phyloP scores from a whole-genome alignment of 2,113 vertebrate species.

The Piaya cayana region DNA sequence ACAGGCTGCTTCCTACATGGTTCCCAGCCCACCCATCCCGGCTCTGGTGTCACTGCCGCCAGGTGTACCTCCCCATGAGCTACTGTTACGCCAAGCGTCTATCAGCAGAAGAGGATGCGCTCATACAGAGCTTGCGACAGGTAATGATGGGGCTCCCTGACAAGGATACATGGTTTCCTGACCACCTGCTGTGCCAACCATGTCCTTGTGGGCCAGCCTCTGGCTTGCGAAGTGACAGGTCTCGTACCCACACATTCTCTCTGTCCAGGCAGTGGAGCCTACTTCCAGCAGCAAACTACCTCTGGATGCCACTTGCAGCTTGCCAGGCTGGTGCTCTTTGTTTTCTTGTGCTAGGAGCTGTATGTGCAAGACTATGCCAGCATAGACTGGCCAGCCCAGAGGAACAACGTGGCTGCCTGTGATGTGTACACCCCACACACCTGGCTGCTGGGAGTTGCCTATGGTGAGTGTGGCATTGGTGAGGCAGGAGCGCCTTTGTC shows the following conservation, averaged over 20 bases:
- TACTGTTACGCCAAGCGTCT: conserved; percentile 90
- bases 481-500: neutral
- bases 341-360: conserved; percentile 82
- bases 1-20: conserved; percentile 91
- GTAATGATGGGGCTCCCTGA: conserved; percentile 40
- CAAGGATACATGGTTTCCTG: rapidly evolving
- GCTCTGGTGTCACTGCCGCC: conserved; percentile 96
- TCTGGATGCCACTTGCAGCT: neutral
- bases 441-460: conserved; percentile 79
- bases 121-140: conserved; percentile 90
- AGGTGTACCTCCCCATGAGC: conserved; percentile 97
- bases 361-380: conserved; percentile 87
- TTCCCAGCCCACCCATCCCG: conserved; percentile 89
- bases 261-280: neutral
- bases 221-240: neutral
- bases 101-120: conserved; percentile 80
- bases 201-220: neutral
- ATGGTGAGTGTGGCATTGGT: conserved; percentile 68
- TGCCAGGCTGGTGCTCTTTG: neutral
- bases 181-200: neutral
- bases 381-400: conserved; percentile 93
- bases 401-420: conserved; percentile 83
- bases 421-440: conserved; percentile 93
- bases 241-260: neutral
- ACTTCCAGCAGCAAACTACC: neutral